These are phyloP conservation scores for Colinus virginianus DNA, from an alignment of 2,113 vertebrate species.

Conservation along the genomic window DNA sequence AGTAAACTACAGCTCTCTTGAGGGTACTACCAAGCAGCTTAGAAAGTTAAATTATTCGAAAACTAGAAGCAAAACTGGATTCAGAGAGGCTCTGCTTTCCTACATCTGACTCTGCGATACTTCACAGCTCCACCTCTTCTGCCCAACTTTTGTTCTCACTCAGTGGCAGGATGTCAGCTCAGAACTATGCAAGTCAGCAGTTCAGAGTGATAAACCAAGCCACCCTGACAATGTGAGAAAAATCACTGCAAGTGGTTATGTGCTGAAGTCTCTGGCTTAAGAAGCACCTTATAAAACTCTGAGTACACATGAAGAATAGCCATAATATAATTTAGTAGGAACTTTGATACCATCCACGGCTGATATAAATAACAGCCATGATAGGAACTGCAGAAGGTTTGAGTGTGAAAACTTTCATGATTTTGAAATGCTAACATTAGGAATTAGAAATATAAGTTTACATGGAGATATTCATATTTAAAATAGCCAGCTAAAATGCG, in stretches of 20 bases:
- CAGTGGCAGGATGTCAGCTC: not conserved
- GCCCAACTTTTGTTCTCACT: not conserved
- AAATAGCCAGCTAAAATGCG: accelerated
- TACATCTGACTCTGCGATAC: not conserved
- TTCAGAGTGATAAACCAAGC: not conserved
- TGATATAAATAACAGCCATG: not conserved
- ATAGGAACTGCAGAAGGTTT: not conserved
- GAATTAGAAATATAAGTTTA: not conserved
- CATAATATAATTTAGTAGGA: not conserved
- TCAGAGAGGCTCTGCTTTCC: not conserved
- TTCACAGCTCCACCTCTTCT: not conserved
- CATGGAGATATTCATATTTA: not conserved
- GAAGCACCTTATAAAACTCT: not conserved
- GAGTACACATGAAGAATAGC: not conserved
- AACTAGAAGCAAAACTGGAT: not conserved
- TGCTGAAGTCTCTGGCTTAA: not conserved
- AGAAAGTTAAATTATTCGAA: not conserved
- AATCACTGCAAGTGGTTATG: not conserved
- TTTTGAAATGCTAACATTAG: not conserved
- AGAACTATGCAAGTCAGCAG: not conserved
- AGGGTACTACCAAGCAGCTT: not conserved
- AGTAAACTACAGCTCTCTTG: not conserved
- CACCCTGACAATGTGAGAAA: not conserved
- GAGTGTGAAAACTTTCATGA: not conserved
- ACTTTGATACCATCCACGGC: not conserved